phyloP scores from a whole-genome alignment of 2,888 invertebrate genomes.

The Chorisops tibialis region DNA sequence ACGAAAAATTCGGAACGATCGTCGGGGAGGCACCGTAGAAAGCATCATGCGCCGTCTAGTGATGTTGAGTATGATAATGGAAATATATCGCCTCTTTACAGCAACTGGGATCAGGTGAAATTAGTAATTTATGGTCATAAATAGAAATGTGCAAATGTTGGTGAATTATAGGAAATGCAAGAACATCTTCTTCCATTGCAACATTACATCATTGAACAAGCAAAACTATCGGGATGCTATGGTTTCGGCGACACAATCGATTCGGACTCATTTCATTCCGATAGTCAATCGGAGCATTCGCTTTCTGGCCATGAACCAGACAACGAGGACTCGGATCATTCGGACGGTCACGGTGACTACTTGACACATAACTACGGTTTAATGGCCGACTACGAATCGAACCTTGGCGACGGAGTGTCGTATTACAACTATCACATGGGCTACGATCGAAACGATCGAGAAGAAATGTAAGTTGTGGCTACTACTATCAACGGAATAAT shows the following conservation, averaged over 20 bases:
- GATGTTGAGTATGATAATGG: slow-evolving; percentile 60
- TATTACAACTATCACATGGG: slow-evolving; percentile 62
- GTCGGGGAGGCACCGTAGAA: slow-evolving; percentile 30
- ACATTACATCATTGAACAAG: slow-evolving; percentile 85
- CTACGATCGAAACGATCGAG: slow-evolving; percentile 57
- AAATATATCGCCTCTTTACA: slow-evolving; percentile 64
- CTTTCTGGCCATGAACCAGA: slow-evolving; percentile 71
- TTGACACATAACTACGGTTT: slow-evolving; percentile 59
- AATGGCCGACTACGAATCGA: slow-evolving; percentile 47
- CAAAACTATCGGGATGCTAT: slow-evolving; percentile 65
- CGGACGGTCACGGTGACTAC: slow-evolving; percentile 61
- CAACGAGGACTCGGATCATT: slow-evolving; percentile 73
- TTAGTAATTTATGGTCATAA: not conserved
- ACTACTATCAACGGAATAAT: too few species aligned
- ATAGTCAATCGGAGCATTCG: slow-evolving; percentile 64
- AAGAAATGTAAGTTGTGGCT: slow-evolving; percentile 45
- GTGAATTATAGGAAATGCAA: slow-evolving; percentile 55
- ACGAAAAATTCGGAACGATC: slow-evolving; percentile 33
- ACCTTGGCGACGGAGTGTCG: slow-evolving; percentile 57
- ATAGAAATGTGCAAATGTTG: not conserved
- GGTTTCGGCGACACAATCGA: slow-evolving; percentile 66
- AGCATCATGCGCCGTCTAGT: slow-evolving; percentile 41
- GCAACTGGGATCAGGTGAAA: slow-evolving; percentile 63
- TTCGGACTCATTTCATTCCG: slow-evolving; percentile 76
- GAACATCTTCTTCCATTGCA: slow-evolving; percentile 77